These are phyloP conservation scores for Nudaria mundana DNA, from an alignment of 2,888 invertebrate species.

Conservation along the genomic window DNA sequence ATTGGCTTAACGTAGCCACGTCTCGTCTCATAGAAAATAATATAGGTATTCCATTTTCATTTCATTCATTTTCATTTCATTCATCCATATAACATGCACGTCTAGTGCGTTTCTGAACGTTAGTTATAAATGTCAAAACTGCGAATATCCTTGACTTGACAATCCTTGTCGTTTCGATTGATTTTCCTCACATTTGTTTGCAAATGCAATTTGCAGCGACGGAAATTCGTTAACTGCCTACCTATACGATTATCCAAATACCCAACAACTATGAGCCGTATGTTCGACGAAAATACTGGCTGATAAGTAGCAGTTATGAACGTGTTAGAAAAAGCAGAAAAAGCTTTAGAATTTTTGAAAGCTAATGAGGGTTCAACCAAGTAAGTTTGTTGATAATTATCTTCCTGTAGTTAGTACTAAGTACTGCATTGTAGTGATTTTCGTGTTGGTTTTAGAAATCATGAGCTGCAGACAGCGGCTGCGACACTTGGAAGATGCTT, in stretches of 20 bases:
- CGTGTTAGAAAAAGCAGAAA: constrained; percentile 73
- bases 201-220: constrained; percentile 41
- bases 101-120: not conserved
- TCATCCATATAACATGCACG: too few relatives aligned
- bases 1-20: too few relatives aligned
- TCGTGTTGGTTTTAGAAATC: constrained; percentile 50
- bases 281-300: constrained; percentile 19
- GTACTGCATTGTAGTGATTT: constrained; percentile 17
- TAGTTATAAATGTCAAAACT: constrained; percentile 5
- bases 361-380: constrained; percentile 60
- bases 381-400: constrained; percentile 45
- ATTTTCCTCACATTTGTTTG: constrained; percentile 55
- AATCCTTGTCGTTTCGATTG: constrained; percentile 36
- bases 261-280: constrained; percentile 42
- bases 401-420: too few relatives aligned
- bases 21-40: too few relatives aligned
- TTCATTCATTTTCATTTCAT: too few relatives aligned
- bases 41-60: too few relatives aligned
- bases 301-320: constrained; percentile 58
- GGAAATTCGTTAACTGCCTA: constrained; percentile 32
- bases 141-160: constrained; percentile 20
- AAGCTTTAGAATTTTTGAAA: constrained; percentile 70
- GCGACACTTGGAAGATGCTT: constrained; percentile 70
- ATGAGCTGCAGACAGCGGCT: constrained; percentile 70
- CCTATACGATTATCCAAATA: too few relatives aligned